Evolutionary conservation across 2,888 invertebrate species (phyloP), one percentile per base, ranked within the genome.

Genomic region (Thymelicus lineola): DNA sequence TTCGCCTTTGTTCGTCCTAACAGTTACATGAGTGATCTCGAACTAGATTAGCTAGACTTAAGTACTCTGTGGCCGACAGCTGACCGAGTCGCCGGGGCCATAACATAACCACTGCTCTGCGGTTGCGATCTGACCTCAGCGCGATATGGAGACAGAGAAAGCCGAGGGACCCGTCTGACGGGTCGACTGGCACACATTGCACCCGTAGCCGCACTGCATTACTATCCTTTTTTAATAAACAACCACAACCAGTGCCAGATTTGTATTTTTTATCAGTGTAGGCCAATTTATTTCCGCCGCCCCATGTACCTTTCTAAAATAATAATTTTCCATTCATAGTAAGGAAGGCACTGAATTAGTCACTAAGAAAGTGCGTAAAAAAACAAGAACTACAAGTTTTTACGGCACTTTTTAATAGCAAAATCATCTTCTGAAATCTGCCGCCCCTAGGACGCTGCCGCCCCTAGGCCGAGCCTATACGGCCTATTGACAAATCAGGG

Each of bases 101-200:
- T n/a, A n/a, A n/a, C 17, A 53, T 10, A 67, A 55, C 62, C 62
- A 62, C 57, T 45, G 38, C 57, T 14, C 15, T 57, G 66, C 60
- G 68, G 68, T 63, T n/a, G 55, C 55, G 59, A 73, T 73, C 75
- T 73, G 76, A 77, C 76, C 75, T 46, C 55, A 46, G 55, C 73
- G 75, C 78, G 35, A 66, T 82, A 79, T 72, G 81, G 84, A 80
- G 73, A 73, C 66, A 79, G 87, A 84, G 87, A 87, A 87, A 87
- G 86, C 81, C 80, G 73, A 72, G 73, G 72, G 81, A 90, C 91
- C 85, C 85, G 91, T 90, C 85, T 59, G 77, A 89, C 91, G 84
- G 82, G 89, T 89, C 79, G 78, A 78, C 76, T 83, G 85, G 82
- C 88, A 86, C 76, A 88, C 83, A 85, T 85, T 81, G 77, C 79